A percentile compares a stretch with the other conserved stretches of the same genome.
These are phyloP conservation scores for Paragorgia papillata DNA, from an alignment of 92 coral and sea anemone genomes.

Conservation along the genomic window DNA sequence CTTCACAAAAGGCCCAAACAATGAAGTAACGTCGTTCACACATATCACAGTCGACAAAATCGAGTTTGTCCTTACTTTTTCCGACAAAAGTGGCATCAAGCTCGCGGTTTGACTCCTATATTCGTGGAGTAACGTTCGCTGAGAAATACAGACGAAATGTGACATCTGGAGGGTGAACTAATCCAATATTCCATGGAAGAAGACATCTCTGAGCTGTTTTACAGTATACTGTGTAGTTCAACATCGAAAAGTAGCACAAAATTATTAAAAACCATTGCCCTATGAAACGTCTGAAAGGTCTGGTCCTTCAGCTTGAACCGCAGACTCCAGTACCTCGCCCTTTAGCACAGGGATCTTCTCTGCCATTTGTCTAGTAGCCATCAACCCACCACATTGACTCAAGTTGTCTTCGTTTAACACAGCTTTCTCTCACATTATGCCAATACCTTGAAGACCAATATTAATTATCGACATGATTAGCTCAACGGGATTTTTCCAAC, in stretches of 20 bases:
- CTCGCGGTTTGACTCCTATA: conserved; percentile 15
- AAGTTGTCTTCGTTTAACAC: too few species aligned
- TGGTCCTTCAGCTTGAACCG: too few species aligned
- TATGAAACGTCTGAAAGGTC: too few species aligned
- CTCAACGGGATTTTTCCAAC: too few species aligned
- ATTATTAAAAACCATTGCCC: too few species aligned
- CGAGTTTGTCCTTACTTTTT: conserved; percentile 35
- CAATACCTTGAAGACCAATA: too few species aligned
- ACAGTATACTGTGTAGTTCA: conserved; percentile 25
- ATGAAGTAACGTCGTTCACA: conserved; percentile 14
- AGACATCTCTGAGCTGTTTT: conserved; percentile 23
- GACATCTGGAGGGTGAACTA: conserved; percentile 23
- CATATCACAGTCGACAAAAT: conserved; percentile 31
- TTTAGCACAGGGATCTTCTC: too few species aligned
- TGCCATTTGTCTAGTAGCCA: too few species aligned
- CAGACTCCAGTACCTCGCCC: too few species aligned
- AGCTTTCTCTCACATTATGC: too few species aligned
- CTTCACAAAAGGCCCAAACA: conserved; percentile 39
- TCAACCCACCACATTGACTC: too few species aligned
- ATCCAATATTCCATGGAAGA: conserved; percentile 26
- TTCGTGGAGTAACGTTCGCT: conserved; percentile 18
- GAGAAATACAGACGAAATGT: conserved; percentile 21
- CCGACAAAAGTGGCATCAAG: conserved; percentile 17
- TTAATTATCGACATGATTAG: too few species aligned
- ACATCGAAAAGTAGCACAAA: conserved; percentile 1